Percentiles rank a stretch among this genome's conserved stretches.
phyloP scores from a whole-genome alignment of 2,888 invertebrate species.

The Drosophila algonquin region DNA sequence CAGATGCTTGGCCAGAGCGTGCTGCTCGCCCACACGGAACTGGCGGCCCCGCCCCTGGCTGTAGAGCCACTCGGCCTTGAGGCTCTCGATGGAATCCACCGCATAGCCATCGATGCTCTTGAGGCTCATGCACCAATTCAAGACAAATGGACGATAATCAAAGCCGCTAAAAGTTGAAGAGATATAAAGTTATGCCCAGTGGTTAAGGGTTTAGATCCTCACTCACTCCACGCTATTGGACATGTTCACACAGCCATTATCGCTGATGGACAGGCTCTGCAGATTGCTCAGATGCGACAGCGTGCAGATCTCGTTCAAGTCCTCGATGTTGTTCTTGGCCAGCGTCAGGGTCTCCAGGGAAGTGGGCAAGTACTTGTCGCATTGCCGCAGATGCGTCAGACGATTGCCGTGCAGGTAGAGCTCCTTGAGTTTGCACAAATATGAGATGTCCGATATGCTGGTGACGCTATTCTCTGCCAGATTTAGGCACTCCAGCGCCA shows the following conservation, averaged over 20 bases:
- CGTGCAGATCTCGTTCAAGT: slow-evolving; percentile 93
- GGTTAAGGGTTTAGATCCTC: too few relatives aligned
- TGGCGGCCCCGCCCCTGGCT: slow-evolving; percentile 96
- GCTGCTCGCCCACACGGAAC: slow-evolving; percentile 93
- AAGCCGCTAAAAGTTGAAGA: slow-evolving; percentile 88
- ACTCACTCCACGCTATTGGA: slow-evolving; percentile 86
- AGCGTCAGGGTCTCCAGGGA: slow-evolving; percentile 90
- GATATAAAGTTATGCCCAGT: neutral
- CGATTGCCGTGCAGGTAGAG: slow-evolving; percentile 94
- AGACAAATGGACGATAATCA: slow-evolving; percentile 95
- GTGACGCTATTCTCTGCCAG: slow-evolving; percentile 95
- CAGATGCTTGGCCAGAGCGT: slow-evolving; percentile 91
- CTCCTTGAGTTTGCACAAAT: slow-evolving; percentile 92
- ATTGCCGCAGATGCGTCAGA: slow-evolving; percentile 91
- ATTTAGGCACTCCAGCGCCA: slow-evolving; percentile 92
- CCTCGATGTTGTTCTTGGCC: slow-evolving; percentile 92
- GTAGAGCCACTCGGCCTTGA: slow-evolving; percentile 97
- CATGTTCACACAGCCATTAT: slow-evolving; percentile 94
- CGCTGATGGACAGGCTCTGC: slow-evolving; percentile 92
- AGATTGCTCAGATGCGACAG: slow-evolving; percentile 90
- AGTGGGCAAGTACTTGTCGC: slow-evolving; percentile 92
- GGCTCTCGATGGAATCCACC: slow-evolving; percentile 95
- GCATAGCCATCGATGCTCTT: slow-evolving; percentile 94
- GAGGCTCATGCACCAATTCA: slow-evolving; percentile 96
- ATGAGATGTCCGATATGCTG: slow-evolving; percentile 92